Evolutionary conservation across 2,888 invertebrate genomes (phyloP).

Genomic region (Pasiphila rectangulata): DNA sequence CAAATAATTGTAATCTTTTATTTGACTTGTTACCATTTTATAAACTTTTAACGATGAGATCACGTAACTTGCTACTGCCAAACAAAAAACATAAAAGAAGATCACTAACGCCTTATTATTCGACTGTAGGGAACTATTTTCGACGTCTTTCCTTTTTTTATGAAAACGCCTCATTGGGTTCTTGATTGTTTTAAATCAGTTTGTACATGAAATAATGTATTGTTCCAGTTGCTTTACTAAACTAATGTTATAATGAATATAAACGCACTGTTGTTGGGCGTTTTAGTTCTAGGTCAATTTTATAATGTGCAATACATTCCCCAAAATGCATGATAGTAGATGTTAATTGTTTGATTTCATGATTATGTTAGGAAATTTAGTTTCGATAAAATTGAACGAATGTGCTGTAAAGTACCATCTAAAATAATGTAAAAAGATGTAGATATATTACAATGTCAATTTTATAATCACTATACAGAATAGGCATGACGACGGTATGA

Average conservation of each 20-base stretch:
- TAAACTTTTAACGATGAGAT: no score
- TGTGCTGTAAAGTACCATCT: conserved; percentile 24
- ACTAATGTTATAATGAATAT: conserved; percentile 5
- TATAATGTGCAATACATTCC: conserved; percentile 62
- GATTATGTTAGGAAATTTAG: conserved; percentile 18
- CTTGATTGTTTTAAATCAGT: background rate
- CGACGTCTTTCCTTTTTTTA: no score
- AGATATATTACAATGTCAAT: conserved; percentile 20
- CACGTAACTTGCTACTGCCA: no score
- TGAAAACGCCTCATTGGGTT: background rate
- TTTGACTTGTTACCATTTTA: no score
- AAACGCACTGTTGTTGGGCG: conserved; percentile 4
- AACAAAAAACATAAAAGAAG: no score
- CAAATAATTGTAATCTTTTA: no score
- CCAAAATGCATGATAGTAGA: conserved; percentile 51
- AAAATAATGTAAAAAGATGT: conserved; percentile 22
- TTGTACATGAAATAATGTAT: no score
- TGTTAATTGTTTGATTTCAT: conserved; percentile 34
- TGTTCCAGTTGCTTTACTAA: background rate
- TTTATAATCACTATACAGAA: conserved; percentile 13
- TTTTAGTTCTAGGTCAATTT: conserved; percentile 28
- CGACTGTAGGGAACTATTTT: no score
- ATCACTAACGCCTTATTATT: no score
- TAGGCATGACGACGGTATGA: no score
- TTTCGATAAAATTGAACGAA: conserved; percentile 18